phyloP scores from a whole-genome alignment of 2,888 invertebrate species.

The Entomobrya multifasciata region DNA sequence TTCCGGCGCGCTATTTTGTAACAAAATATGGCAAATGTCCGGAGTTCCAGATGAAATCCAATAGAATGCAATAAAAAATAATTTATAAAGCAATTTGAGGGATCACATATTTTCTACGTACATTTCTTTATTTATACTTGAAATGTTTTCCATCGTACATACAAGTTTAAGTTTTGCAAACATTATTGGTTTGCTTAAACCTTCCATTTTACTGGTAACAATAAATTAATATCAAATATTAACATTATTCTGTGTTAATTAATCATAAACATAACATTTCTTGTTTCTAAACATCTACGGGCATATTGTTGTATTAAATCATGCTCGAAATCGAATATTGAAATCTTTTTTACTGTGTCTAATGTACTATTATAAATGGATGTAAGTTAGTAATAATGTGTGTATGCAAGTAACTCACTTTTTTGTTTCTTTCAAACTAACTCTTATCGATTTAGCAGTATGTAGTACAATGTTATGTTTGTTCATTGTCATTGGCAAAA shows the following conservation, averaged over 20 bases:
- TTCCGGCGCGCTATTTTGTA: too few species aligned
- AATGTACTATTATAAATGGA: neutral
- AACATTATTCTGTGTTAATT: conserved; percentile 56
- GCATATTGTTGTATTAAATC: conserved; percentile 5
- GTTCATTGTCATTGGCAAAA: conserved; percentile 72
- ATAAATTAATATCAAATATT: conserved; percentile 70
- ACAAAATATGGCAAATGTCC: too few species aligned
- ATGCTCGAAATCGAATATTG: neutral
- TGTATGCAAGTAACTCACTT: conserved; percentile 57
- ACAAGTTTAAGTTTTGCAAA: conserved; percentile 36
- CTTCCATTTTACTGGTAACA: conserved; percentile 37
- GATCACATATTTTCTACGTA: conserved; percentile 48
- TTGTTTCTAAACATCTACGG: neutral
- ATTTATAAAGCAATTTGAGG: neutral
- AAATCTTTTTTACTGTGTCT: neutral
- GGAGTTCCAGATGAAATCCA: too few species aligned
- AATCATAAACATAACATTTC: conserved; percentile 34
- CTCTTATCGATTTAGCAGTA: conserved; percentile 12
- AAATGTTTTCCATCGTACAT: conserved; percentile 67
- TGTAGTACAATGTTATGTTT: conserved; percentile 60
- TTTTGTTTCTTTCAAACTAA: conserved; percentile 49
- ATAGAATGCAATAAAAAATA: neutral
- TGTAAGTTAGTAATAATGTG: neutral
- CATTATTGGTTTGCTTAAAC: conserved; percentile 10
- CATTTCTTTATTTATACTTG: conserved; percentile 60